A percentile compares a stretch with the other conserved stretches of the same genome.
Conservation (phyloP, 2,797 vertebrate species). For the Columba guinea region DNA sequence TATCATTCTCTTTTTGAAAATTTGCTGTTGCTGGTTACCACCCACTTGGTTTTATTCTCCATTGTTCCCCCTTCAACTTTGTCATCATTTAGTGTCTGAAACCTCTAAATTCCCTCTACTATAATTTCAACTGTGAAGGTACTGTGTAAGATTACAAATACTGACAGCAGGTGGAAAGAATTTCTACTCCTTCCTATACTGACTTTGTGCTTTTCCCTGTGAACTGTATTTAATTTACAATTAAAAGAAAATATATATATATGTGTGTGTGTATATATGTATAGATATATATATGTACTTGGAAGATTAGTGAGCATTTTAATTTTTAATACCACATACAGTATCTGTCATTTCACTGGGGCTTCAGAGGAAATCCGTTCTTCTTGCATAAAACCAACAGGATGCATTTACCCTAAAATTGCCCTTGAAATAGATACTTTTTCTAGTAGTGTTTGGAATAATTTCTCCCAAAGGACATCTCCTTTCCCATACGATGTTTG, state of each 20-base stretch:
- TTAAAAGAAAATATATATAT: not conserved
- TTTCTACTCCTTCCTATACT: not conserved
- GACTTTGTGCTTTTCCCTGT: not conserved
- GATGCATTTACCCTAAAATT: conserved; percentile 26
- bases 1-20: not conserved
- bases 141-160: not conserved
- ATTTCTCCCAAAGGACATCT: not conserved
- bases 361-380: conserved; percentile 22
- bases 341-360: not conserved
- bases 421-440: not conserved
- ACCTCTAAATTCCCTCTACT: not conserved
- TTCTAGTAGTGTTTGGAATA: not conserved
- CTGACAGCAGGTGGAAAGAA: not conserved
- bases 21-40: not conserved
- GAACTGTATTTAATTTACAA: not conserved
- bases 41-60: not conserved
- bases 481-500: not conserved
- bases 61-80: not conserved
- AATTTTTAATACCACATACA: not conserved
- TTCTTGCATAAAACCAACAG: not conserved
- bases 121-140: not conserved
- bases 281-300: not conserved
- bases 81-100: not conserved
- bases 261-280: too few relatives aligned
- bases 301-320: conserved; percentile 24